Percentiles rank a stretch among this genome's conserved stretches.
Evolutionary conservation across 2,113 vertebrate species (phyloP).

Genomic region (Psammodynastes pulverulentus): DNA sequence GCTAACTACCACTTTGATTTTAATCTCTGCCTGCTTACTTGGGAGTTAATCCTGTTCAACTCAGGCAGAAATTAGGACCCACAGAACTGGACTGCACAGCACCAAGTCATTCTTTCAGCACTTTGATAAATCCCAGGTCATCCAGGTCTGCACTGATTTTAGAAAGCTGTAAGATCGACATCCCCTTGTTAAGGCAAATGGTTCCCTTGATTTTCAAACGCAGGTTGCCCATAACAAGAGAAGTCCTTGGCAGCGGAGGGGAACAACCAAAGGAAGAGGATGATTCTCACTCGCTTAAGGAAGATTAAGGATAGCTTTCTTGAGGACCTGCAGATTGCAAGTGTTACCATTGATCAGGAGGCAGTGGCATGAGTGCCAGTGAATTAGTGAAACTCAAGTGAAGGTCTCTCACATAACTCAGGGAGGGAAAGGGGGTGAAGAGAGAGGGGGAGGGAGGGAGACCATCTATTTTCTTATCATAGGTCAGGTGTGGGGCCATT

Average conservation of each 20-base stretch:
- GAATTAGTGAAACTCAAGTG: background rate
- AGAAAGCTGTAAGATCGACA: background rate
- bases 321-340: background rate
- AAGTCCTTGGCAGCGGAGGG: background rate
- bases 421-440: background rate
- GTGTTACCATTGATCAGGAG: background rate
- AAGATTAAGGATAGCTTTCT: background rate
- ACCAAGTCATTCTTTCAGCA: background rate
- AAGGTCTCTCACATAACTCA: background rate
- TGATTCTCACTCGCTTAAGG: background rate
- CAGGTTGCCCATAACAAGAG: background rate
- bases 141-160: background rate
- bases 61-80: background rate
- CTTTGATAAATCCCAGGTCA: background rate
- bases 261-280: background rate
- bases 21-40: background rate
- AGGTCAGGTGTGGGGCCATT: background rate
- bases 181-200: background rate
- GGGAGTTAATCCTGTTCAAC: background rate
- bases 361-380: background rate
- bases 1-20: background rate
- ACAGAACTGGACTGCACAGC: background rate
- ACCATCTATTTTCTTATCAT: background rate
- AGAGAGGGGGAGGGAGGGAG: background rate
- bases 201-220: background rate